phyloP scores from a whole-genome alignment of 1,140 invertebrate genomes.

The Rhyacophila brunnea region DNA sequence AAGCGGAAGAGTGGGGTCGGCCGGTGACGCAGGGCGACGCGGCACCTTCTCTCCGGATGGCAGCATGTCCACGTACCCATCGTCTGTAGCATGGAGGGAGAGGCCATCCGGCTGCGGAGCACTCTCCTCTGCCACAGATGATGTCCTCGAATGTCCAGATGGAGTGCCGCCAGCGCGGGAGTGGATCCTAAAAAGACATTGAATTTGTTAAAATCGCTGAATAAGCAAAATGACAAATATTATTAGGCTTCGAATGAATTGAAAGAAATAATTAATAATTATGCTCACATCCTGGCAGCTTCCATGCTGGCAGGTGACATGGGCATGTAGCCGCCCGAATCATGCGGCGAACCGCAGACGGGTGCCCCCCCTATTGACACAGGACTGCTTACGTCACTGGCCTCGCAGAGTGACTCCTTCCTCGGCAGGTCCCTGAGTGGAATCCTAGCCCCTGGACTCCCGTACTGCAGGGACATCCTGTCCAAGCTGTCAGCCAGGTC shows the following conservation, averaged over 20 bases:
- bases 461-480: conserved; percentile 10
- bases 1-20: conserved; percentile 66
- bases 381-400: conserved; percentile 23
- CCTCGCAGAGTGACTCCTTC: conserved; percentile 4
- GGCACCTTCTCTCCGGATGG: conserved; percentile 50
- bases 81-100: conserved; percentile 42
- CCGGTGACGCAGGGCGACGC: conserved; percentile 63
- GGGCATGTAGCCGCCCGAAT: conserved; percentile 28
- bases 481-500: conserved; percentile 11
- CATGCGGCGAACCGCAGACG: conserved; percentile 1
- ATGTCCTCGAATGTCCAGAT: conserved; percentile 35
- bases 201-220: background rate
- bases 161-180: conserved; percentile 38
- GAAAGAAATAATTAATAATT: no score
- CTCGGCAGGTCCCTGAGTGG: conserved; percentile 14
- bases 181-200: conserved; percentile 30
- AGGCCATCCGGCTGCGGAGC: background rate
- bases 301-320: conserved; percentile 36
- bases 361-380: conserved; percentile 21
- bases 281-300: conserved; percentile 26
- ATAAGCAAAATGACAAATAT: background rate
- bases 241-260: no score
- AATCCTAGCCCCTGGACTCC: conserved; percentile 4
- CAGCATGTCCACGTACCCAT: conserved; percentile 68
- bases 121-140: conserved; percentile 35